Percentiles rank a stretch among this genome's conserved stretches.
Evolutionary conservation across 2,797 vertebrate genomes (phyloP).

Genomic region (Hybognathus amarus): DNA sequence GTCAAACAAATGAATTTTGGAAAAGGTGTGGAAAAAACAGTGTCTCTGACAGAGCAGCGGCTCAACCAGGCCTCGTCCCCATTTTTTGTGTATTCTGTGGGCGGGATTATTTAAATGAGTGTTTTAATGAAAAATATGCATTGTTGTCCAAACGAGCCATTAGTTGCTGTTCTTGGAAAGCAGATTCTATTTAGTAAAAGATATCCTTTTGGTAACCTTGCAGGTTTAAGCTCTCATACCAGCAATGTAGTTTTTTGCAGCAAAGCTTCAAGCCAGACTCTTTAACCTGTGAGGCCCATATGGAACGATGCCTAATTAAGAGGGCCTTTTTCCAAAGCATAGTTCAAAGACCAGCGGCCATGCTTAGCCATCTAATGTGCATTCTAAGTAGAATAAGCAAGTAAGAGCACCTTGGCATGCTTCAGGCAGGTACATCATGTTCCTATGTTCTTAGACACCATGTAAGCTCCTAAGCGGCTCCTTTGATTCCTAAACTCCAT

Average conservation of each 20-base stretch:
- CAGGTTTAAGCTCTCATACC: background rate
- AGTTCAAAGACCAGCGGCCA: background rate
- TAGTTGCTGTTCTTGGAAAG: too few relatives aligned
- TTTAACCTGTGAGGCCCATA: conserved; percentile 21
- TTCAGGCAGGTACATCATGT: background rate
- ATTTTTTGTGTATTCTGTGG: too few relatives aligned
- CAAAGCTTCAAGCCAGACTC: background rate
- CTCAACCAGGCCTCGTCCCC: too few relatives aligned
- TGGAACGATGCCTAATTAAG: conserved; percentile 27
- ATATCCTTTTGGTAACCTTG: too few relatives aligned
- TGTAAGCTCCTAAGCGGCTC: background rate
- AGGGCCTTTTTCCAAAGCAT: conserved; percentile 8
- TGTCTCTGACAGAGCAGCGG: too few relatives aligned
- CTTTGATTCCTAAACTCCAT: background rate
- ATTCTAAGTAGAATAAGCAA: conserved; percentile 3
- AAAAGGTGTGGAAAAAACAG: too few relatives aligned
- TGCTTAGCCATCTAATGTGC: conserved; percentile 4
- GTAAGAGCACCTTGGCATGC: conserved; percentile 7
- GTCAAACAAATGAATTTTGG: too few relatives aligned
- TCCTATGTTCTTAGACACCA: background rate
- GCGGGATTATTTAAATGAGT: too few relatives aligned
- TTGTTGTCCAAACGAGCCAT: too few relatives aligned
- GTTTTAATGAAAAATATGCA: too few relatives aligned
- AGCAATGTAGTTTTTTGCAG: conserved; percentile 5
- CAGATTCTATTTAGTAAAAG: too few relatives aligned